A percentile compares a stretch with the other conserved stretches of the same genome.
phyloP scores from a whole-genome alignment of 2,113 vertebrate genomes.

The Anoplopoma fimbria region DNA sequence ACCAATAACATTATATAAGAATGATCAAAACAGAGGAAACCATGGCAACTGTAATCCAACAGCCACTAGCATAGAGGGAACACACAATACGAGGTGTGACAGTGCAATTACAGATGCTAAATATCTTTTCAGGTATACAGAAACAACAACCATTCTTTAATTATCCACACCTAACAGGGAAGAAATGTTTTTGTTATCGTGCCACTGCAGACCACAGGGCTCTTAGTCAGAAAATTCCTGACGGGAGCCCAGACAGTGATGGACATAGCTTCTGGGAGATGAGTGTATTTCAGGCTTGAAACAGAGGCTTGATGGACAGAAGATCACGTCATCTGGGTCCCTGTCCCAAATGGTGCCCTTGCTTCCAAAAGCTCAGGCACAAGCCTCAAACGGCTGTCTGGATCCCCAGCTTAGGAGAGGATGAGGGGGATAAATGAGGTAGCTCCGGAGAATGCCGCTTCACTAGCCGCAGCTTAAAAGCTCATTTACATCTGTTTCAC shows the following conservation, averaged over 20 bases:
- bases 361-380: constrained; percentile 54
- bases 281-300: constrained; percentile 59
- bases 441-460: constrained; percentile 71
- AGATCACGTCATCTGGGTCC: constrained; percentile 63
- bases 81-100: constrained; percentile 54
- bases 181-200: constrained; percentile 53
- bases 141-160: constrained; percentile 13
- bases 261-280: constrained; percentile 47
- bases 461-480: constrained; percentile 74
- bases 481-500: constrained; percentile 77
- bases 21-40: constrained; percentile 78
- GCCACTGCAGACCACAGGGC: constrained; percentile 48
- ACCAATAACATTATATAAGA: constrained; percentile 80
- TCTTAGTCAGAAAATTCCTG: constrained; percentile 65
- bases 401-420: constrained; percentile 70
- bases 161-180: constrained; percentile 23
- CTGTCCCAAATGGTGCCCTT: constrained; percentile 50
- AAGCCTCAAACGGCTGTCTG: constrained; percentile 65
- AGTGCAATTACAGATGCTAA: constrained; percentile 42
- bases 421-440: constrained; percentile 77
- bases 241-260: constrained; percentile 52
- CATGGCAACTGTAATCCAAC: constrained; percentile 75
- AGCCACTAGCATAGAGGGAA: constrained; percentile 32
- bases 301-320: constrained; percentile 63
- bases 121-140: constrained; percentile 9